These are phyloP conservation scores for Nemotelus nigrinus DNA, from an alignment of 2,888 invertebrate genomes.

Conservation along the genomic window DNA sequence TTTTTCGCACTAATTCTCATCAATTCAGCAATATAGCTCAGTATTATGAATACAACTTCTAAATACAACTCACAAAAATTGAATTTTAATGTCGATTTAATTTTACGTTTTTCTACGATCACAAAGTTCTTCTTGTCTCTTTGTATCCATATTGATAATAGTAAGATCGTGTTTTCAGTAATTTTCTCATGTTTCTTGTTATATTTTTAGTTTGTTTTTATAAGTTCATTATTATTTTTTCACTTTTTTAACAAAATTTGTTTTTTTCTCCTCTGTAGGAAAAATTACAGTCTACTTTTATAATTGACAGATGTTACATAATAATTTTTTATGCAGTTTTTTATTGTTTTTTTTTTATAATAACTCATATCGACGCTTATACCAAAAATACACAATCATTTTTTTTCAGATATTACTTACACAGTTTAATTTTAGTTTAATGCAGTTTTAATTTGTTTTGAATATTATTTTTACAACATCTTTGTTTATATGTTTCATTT, in stretches of 20 bases:
- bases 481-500: too few species aligned
- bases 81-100: too few species aligned
- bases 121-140: too few species aligned
- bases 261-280: conserved; percentile 51
- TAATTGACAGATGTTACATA: conserved; percentile 65
- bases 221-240: conserved; percentile 5
- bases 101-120: too few species aligned
- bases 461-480: not conserved
- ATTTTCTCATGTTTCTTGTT: too few species aligned
- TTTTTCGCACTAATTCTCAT: too few species aligned
- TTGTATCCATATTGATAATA: too few species aligned
- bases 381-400: conserved; percentile 35
- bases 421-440: conserved; percentile 37
- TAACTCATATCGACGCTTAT: not conserved
- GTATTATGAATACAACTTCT: too few species aligned
- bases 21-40: too few species aligned
- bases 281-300: conserved; percentile 64
- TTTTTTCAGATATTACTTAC: conserved; percentile 36
- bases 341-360: conserved; percentile 27
- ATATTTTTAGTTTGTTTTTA: not conserved
- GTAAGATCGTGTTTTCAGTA: too few species aligned
- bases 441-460: not conserved
- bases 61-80: too few species aligned
- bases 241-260: conserved; percentile 14
- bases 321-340: conserved; percentile 49